Evolutionary conservation across 2,113 vertebrate genomes (phyloP).

Genomic region (Helogale parvula): DNA sequence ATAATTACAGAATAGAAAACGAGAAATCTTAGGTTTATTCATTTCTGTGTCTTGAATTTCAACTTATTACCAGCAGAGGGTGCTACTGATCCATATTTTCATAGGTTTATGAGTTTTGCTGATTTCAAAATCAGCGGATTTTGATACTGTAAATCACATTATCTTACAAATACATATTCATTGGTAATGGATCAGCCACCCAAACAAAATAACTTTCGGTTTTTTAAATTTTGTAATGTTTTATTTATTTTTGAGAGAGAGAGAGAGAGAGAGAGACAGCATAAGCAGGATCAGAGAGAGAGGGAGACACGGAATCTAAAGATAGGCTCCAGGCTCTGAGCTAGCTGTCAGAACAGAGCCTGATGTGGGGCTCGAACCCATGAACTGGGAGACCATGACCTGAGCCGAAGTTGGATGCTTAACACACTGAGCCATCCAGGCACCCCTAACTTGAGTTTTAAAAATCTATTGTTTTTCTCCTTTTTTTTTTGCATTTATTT

Average conservation of each 20-base stretch:
- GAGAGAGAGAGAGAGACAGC: no score
- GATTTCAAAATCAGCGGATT: background rate
- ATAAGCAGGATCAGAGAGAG: no score
- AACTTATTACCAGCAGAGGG: conserved; percentile 66
- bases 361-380: no score
- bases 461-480: background rate
- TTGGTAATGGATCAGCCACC: background rate
- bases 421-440: no score
- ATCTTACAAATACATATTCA: background rate
- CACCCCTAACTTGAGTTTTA: background rate
- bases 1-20: background rate
- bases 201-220: background rate
- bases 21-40: background rate
- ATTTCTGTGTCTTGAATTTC: background rate
- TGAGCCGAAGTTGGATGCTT: no score
- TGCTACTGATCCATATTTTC: background rate
- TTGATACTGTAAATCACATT: background rate
- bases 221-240: no score
- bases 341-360: no score
- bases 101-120: accelerated
- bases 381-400: no score
- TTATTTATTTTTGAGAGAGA: no score
- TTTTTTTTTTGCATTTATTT: background rate
- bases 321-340: no score
- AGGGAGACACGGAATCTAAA: no score